A percentile compares a stretch with the other conserved stretches of the same genome.
These are phyloP conservation scores for Pogonomyrmex californicus DNA, from an alignment of 1,140 invertebrate species.

Conservation along the genomic window DNA sequence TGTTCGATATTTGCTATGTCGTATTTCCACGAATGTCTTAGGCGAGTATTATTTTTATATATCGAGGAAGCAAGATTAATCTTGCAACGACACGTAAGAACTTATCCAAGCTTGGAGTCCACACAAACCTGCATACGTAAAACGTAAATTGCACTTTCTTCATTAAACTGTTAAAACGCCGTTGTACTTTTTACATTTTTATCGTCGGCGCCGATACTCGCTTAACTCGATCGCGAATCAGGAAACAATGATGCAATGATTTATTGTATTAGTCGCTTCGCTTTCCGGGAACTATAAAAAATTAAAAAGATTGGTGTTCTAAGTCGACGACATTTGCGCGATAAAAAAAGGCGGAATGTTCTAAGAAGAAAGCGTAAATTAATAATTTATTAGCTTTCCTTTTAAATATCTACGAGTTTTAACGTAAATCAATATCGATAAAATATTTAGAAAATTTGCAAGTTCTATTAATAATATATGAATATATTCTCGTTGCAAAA, in stretches of 20 bases:
- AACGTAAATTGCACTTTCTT: constrained; percentile 20
- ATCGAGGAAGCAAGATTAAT: neutral
- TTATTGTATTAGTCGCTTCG: neutral
- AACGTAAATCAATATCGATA: neutral
- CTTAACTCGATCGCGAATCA: constrained; percentile 13
- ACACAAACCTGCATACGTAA: neutral
- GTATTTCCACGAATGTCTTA: neutral
- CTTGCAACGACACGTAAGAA: neutral
- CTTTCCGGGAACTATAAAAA: constrained; percentile 1
- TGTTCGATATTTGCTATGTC: neutral
- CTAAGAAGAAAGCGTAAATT: neutral
- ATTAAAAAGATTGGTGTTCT: neutral
- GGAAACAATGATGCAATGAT: constrained; percentile 7
- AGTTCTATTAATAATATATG: neutral
- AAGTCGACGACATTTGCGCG: neutral
- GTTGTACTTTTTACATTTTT: constrained; percentile 22
- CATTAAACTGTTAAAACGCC: neutral
- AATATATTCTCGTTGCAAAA: neutral
- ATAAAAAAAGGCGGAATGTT: neutral
- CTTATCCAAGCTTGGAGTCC: neutral
- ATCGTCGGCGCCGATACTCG: neutral
- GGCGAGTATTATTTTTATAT: neutral
- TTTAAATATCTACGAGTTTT: neutral
- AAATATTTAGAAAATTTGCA: neutral
- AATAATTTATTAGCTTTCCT: neutral